Base-by-base conservation (phyloP, 2,113 vertebrate species). In the Polypterus bichir region DNA sequence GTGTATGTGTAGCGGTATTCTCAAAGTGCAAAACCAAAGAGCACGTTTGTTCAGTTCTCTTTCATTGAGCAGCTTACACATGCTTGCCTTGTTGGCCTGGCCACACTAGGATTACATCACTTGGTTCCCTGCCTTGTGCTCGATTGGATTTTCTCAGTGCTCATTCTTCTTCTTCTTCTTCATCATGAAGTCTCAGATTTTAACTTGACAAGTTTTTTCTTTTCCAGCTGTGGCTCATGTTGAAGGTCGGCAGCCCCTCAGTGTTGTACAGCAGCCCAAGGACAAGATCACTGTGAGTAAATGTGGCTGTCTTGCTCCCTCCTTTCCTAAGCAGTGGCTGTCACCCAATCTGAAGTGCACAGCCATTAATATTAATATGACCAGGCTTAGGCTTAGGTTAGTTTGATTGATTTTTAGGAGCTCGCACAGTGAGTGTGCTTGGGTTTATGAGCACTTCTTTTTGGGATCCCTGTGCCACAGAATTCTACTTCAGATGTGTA, bases 221-320 rank as follows among this genome's bases (percentile, higher is more conserved):
- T 77, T 65, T 70, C 46, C 77, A 77, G 85, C 84, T 71, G 71
- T 91, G 73, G 70, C 81, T 69, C 82, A 75, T 65, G 81, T 89
- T 70, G 96, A 97, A 73, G 76, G 85, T 59, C 83, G 89, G 69
- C 93, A 93, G 77, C 86, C 87, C 72, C 82, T 93, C 67, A 87
- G 90, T 71, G 82, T 90, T 61, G 88, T 88, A 77, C 91, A 92
- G 73, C 91, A 89, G 75, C 89, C 93, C 61, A 93, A 89, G 69
- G 93, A 97, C 76, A 87, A 91, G 79, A 84, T 87, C 63, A 85
- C 89, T 69, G 94, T 98, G 79, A 97, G 95, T 95, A 81, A 73
- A 76, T 52, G 7, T 52, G 7, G 7, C 7, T 4, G 7, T 52
- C 7, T 65, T 27, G 47, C 48, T 60, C 48, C 51, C 8, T 52